Evolutionary conservation across 2,113 vertebrate genomes (phyloP).

Genomic region (Mastomys coucha): DNA sequence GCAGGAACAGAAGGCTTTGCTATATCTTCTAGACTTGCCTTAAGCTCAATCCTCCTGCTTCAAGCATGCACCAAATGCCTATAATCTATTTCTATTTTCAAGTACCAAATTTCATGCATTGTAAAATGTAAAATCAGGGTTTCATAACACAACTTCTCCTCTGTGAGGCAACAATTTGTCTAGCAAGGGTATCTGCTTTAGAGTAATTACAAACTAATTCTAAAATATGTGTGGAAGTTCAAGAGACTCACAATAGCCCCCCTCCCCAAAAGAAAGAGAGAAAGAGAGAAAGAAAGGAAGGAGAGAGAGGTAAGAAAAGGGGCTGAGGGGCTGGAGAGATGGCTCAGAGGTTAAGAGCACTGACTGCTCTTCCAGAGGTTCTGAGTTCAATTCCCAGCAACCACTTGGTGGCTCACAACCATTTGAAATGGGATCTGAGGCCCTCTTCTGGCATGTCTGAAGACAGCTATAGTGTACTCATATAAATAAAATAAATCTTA

Average conservation of each 20-base stretch:
- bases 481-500: no score
- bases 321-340: neutral
- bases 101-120: constrained; percentile 14
- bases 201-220: constrained; percentile 16
- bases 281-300: neutral
- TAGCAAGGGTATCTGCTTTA: neutral
- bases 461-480: no score
- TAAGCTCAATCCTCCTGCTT: neutral
- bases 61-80: neutral
- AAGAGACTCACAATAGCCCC: constrained; percentile 7
- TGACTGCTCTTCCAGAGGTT: no score
- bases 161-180: neutral
- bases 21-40: no score
- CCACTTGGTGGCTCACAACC: no score
- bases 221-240: constrained; percentile 3
- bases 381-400: no score
- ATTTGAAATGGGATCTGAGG: no score
- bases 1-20: neutral
- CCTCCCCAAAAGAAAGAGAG: neutral
- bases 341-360: no score
- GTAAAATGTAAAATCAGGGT: neutral
- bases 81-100: neutral
- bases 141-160: neutral
- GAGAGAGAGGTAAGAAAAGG: neutral
- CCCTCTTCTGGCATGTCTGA: no score